Evolutionary conservation across 2,797 vertebrate species (phyloP).

Genomic region (Anguilla marmorata): DNA sequence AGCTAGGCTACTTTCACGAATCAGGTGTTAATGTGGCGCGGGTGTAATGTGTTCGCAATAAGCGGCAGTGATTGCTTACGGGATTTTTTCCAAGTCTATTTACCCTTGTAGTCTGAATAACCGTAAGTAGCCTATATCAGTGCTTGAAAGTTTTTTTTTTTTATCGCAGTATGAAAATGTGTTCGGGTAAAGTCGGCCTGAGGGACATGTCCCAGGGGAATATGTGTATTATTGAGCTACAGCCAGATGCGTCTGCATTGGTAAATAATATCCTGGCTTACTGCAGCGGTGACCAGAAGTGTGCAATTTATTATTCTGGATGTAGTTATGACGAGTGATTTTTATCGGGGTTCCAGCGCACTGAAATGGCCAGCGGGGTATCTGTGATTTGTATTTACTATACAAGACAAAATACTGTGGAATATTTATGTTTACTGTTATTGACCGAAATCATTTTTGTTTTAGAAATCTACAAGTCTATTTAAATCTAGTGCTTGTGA

Average conservation of each 20-base stretch:
- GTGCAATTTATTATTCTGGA: conserved; percentile 43
- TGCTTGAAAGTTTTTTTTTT: conserved; percentile 9
- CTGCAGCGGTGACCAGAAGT: conserved; percentile 44
- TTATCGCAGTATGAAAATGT: background rate
- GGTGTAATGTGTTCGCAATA: background rate
- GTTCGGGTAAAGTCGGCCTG: background rate
- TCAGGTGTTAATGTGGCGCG: background rate
- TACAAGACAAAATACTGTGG: background rate
- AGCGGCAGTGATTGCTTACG: background rate
- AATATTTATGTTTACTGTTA: background rate
- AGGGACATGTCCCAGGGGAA: conserved; percentile 29
- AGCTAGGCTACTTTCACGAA: too few species aligned
- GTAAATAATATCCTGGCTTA: conserved; percentile 37
- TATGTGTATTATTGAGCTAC: conserved; percentile 46
- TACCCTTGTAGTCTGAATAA: background rate
- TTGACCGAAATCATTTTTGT: background rate
- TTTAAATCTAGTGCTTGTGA: conserved; percentile 7
- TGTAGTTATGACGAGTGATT: conserved; percentile 40
- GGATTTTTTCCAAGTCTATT: too few species aligned
- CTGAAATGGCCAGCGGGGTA: background rate
- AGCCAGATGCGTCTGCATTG: conserved; percentile 52
- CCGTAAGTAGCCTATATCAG: background rate
- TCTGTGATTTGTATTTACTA: background rate
- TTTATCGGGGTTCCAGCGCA: background rate
- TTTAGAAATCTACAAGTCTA: background rate